These are phyloP conservation scores for Vollenhovia emeryi DNA, from an alignment of 1,140 invertebrate species.

Conservation along the genomic window DNA sequence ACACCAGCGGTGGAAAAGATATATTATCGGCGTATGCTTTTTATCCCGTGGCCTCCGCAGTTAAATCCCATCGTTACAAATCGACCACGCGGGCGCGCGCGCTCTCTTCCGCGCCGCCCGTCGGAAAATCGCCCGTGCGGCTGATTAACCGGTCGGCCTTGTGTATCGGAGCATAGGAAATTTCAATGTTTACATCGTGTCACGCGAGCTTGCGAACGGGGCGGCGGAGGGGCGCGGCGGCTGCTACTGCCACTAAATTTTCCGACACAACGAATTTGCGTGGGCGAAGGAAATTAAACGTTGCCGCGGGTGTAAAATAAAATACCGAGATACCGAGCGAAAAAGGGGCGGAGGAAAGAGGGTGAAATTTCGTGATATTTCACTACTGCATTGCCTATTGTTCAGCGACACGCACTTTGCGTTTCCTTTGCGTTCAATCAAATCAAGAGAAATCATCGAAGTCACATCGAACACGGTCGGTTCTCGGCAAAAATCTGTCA, in stretches of 20 bases:
- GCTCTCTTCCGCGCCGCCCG: slow-evolving; percentile 26
- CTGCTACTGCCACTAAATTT: slow-evolving; percentile 29
- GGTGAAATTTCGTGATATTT: not conserved
- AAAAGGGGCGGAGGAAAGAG: not conserved
- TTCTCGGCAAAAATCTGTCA: slow-evolving; percentile 7
- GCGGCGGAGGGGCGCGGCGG: not conserved
- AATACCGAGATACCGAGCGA: not conserved
- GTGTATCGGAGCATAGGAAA: slow-evolving; percentile 50
- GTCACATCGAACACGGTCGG: not conserved
- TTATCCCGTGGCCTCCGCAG: not conserved
- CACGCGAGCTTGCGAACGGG: slow-evolving; percentile 40
- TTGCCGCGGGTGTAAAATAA: slow-evolving; percentile 24
- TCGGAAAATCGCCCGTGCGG: slow-evolving; percentile 47
- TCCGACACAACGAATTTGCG: slow-evolving; percentile 40
- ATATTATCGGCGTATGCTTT: not conserved
- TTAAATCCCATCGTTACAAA: slow-evolving; percentile 33
- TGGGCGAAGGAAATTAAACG: slow-evolving; percentile 47
- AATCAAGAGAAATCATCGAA: slow-evolving; percentile 14
- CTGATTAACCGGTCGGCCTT: slow-evolving; percentile 46
- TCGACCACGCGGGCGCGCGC: not conserved
- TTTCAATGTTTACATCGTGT: slow-evolving; percentile 56
- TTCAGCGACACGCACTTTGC: not conserved
- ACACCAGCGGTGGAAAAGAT: not conserved
- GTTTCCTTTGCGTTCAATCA: not conserved
- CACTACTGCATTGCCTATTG: not conserved